Base-by-base conservation (phyloP, 2,113 vertebrate genomes). In the Indri indri region DNA sequence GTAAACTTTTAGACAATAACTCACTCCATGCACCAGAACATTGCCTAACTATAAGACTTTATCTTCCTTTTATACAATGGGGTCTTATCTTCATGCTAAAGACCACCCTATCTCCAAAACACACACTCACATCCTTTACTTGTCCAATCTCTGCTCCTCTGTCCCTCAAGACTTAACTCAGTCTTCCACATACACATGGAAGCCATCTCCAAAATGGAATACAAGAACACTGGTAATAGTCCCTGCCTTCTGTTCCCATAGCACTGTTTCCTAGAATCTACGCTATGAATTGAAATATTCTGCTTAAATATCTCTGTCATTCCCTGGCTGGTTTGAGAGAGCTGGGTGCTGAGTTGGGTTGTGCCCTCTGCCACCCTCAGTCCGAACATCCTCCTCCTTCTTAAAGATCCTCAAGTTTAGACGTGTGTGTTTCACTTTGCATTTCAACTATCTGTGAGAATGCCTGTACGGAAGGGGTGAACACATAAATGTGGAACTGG, bases 341-440 rank as follows among this genome's bases (percentile, higher is more conserved):
- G n/a, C 22, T 65, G 50, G 86, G 61, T 93, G 86, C 81, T 80
- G 32, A 90, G 16, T 6, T 79, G 71, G 61, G 70, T 84, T 96
- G 42, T 89, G 86, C 80, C 96, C 96, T 93, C 97, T 98, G 97
- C 90, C 84, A 84, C 90, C 96, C 90, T 71, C 79, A 65, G 90
- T 50, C 9, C 40, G 88, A 94, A 92, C 0, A 45, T 34, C 68
- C 59, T 82, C 54, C 91, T 92, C 54, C 92, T 73, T 40, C 52
- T 81, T 73, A 2, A 52, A 40, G 61, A 52, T 16, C 20, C 54
- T 71, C 27, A 61, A 23, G 27, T 25, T 65, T 47, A 18, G 34
- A 34, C 54, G 8, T 12, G 5, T n/a, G 14, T 73, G 22, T 59
- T 94, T 73, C 3, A 12, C 2, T 71, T 80, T 22, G 5, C 13